These are phyloP conservation scores for Diadumene lineata DNA, from an alignment of 92 coral and sea anemone species.

Conservation along the genomic window DNA sequence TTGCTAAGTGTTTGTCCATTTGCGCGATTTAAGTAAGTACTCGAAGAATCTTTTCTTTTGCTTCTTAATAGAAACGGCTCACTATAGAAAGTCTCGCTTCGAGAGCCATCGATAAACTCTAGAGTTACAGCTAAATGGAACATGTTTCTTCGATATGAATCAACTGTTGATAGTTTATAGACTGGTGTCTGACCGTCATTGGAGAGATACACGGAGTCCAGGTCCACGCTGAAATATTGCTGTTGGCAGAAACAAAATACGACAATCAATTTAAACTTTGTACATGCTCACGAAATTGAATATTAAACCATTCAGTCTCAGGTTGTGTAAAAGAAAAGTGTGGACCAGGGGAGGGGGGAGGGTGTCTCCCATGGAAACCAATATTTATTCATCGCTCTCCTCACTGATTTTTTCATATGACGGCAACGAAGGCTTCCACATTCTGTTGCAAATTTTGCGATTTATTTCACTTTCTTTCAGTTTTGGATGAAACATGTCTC, in stretches of 20 bases:
- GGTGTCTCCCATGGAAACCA: too few species aligned
- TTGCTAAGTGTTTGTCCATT: background rate
- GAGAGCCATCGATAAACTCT: conserved; percentile 66
- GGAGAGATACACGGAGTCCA: conserved; percentile 85
- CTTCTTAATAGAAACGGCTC: conserved; percentile 75
- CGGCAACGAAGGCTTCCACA: too few species aligned
- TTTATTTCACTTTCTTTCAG: too few species aligned
- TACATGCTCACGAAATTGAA: background rate
- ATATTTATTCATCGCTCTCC: too few species aligned
- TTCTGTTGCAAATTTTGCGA: too few species aligned
- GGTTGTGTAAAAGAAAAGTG: too few species aligned
- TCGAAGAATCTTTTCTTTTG: conserved; percentile 24
- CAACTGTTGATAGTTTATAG: conserved; percentile 96
- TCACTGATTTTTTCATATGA: too few species aligned
- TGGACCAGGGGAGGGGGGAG: too few species aligned
- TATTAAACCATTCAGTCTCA: background rate
- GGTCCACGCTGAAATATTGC: conserved; percentile 86
- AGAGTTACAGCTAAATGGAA: conserved; percentile 72
- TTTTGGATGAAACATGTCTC: too few species aligned
- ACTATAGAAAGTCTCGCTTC: conserved; percentile 72
- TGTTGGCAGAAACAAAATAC: conserved; percentile 17
- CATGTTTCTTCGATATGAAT: conserved; percentile 78
- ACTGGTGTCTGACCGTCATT: conserved; percentile 68
- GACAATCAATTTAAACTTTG: too few species aligned
- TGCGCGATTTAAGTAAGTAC: background rate